Base-by-base conservation (phyloP, 2,888 invertebrate species). In the Operophtera brumata region DNA sequence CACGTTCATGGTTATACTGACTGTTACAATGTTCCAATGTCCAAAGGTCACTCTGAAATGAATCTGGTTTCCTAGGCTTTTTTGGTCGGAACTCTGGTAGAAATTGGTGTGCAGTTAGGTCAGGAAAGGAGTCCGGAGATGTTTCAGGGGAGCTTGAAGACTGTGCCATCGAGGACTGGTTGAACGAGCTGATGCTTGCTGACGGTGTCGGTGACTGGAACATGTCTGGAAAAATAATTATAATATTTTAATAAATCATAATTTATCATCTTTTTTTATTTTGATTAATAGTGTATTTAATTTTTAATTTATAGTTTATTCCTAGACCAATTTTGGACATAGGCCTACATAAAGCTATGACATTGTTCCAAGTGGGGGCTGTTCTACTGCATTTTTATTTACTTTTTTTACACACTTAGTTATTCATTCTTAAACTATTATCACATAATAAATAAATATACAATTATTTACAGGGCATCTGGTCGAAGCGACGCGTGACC, bases 71-170 rank as follows among this genome's bases (percentile, higher is more conserved):
- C 43, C 56, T 40, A 47, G 53, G 52, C 37, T 36, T 35, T 36
- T 55, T 52, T 3, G 35, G 42, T 7, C 47, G 46, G 40, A 48
- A 41, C 44, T 20, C 56, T 39, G 34, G 59, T 62, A 2, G 10
- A 41, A 6, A 62, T 52, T n/a, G 54, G 50, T 36, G 62, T 64
- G 30, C 37, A 10, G 51, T 48, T 14, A 77, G 54, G 32, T 82
- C 82, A 0, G 77, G 77, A 46, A 77, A 85, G 0, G 78, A 73
- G n/a, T 86, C 88, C 0, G 88, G 86, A n/a, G 88, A 86, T 1
- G 73, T 76, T 0, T 89, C 87, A 0, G 85, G 70, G 0, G 88
- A 88, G 50, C 86, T 87, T 7, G 86, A 86, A 0, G 86, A 88
- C 10, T 70, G 77, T 26, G 75, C 77, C 1, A 71, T 61, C 12